Base-by-base conservation (phyloP, 1,140 invertebrate genomes). In the Pseudobourletiella spinata region DNA sequence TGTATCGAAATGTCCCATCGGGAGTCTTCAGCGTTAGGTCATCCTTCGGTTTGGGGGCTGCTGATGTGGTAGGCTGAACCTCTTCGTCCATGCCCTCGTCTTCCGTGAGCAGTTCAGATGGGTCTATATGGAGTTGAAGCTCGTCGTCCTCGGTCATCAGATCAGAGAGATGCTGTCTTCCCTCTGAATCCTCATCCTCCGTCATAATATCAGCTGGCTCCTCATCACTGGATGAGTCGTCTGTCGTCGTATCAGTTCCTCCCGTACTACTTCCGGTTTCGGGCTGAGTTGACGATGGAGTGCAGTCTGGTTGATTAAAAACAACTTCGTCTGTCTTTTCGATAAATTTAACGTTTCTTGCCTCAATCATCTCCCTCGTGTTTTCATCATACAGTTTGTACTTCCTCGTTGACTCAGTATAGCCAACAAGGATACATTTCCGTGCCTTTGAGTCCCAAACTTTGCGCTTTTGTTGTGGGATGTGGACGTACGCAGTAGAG, bases 371-470 rank as follows among this genome's bases (percentile, higher is more conserved):
- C 55, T 70, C 62, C 25, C 64, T 64, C 22, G 70, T 63, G 55
- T 54, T 54, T n/a, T 65, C 57, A 60, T 73, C 54, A 44, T 72
- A 55, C 0, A 78, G 46, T 18, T 73, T 62, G 52, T 74, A 77
- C 1, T 73, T 73, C 61, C 73, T 76, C n/a, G n/a, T n/a, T n/a
- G n/a, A n/a, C 26, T 63, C 68, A 59, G 72, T 72, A 57, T 76
- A 78, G 22, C 77, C 77, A 3, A 78, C 68, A 46, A 78, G 73
- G 29, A 74, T 72, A 26, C 24, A 30, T 43, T 43, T 46, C 39
- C 26, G 25, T 42, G 68, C 54, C 35, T 71, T 73, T 25, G 68
- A 67, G 39, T 72, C 71, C 66, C 61, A 60, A 3, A 59, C 42
- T 39, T 61, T 59, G 56, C 57, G n/a, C 24, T 58, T 48, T 11